phyloP scores from a whole-genome alignment of 1,140 invertebrate species.

The Drosophila miranda region DNA sequence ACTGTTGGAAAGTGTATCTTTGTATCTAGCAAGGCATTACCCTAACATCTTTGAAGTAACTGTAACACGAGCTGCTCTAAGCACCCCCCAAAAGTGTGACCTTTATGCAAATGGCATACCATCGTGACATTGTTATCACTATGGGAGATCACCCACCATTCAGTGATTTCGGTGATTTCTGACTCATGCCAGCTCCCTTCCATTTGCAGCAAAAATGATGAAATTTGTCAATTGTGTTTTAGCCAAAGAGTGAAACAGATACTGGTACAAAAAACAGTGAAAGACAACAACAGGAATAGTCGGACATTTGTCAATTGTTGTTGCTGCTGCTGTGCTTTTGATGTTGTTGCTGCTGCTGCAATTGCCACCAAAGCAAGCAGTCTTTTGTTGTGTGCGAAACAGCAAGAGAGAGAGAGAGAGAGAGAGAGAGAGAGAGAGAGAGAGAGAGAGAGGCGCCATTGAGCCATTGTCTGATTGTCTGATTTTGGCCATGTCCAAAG shows the following conservation, averaged over 20 bases:
- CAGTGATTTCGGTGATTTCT: conserved; percentile 52
- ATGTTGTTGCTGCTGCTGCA: conserved; percentile 30
- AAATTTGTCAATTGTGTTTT: conserved; percentile 63
- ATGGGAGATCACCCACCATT: conserved; percentile 63
- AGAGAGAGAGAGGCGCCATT: conserved; percentile 27
- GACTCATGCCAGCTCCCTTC: conserved; percentile 21
- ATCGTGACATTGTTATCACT: conserved; percentile 61
- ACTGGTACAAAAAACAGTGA: background rate
- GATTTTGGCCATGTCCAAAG: conserved; percentile 42
- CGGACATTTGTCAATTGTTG: conserved; percentile 70
- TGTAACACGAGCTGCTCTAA: conserved; percentile 13
- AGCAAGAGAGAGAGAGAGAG: background rate
- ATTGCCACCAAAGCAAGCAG: conserved; percentile 34
- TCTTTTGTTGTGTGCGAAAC: conserved; percentile 57
- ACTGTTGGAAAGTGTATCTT: background rate
- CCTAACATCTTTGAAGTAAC: background rate
- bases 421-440: conserved; percentile 4
- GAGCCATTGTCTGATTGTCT: conserved; percentile 74
- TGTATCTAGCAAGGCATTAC: too few relatives aligned
- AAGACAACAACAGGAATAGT: conserved; percentile 5
- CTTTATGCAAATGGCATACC: conserved; percentile 58
- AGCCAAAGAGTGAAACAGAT: conserved; percentile 6
- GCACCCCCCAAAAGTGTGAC: conserved; percentile 18
- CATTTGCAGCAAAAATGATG: conserved; percentile 27
- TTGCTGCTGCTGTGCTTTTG: conserved; percentile 49